These are phyloP conservation scores for Trisateles emortualis DNA, from an alignment of 2,888 invertebrate species.

Conservation along the genomic window DNA sequence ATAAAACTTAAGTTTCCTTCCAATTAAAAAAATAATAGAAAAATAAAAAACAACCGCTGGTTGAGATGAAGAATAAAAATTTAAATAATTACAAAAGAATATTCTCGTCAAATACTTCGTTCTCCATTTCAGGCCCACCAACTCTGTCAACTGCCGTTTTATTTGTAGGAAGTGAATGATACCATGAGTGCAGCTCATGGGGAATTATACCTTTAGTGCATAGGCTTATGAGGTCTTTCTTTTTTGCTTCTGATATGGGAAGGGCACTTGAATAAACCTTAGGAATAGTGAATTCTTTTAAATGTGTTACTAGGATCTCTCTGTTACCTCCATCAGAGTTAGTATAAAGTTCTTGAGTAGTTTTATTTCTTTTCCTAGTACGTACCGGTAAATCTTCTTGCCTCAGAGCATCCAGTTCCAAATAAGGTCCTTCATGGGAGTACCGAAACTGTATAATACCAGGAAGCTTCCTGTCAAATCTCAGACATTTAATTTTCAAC, in stretches of 20 bases:
- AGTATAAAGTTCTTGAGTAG: no score
- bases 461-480: not conserved
- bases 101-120: no score
- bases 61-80: no score
- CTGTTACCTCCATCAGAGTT: not conserved
- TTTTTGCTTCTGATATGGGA: not conserved
- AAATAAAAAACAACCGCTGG: no score
- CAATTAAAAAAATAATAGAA: no score
- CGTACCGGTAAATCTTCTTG: not conserved
- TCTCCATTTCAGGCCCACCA: not conserved
- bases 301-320: no score
- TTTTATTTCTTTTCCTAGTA: not conserved
- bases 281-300: slow-evolving; percentile 3
- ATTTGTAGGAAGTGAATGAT: not conserved
- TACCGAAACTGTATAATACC: not conserved
- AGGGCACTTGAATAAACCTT: not conserved
- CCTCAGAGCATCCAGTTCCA: not conserved
- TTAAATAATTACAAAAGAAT: no score
- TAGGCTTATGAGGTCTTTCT: not conserved
- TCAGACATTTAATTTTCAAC: slow-evolving; percentile 4
- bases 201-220: not conserved
- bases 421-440: not conserved
- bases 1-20: no score
- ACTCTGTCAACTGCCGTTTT: not conserved
- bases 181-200: not conserved